Conservation (phyloP, 2,888 invertebrate genomes). For the Nyleta sp. region DNA sequence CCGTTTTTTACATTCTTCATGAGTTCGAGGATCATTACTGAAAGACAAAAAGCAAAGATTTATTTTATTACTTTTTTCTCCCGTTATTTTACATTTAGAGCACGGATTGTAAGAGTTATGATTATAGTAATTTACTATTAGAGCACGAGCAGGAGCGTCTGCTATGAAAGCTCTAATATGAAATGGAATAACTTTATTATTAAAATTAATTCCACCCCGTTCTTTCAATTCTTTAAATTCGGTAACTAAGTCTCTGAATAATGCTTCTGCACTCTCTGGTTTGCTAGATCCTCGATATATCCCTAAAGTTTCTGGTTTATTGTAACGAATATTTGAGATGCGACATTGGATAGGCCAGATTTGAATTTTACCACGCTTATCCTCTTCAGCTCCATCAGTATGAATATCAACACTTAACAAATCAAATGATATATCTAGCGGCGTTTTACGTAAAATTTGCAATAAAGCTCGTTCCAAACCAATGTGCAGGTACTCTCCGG, state of each 20-base stretch:
- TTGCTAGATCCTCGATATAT: slow-evolving; percentile 53
- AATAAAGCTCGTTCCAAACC: slow-evolving; percentile 15
- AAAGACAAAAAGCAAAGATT: no score
- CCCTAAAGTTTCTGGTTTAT: slow-evolving; percentile 60
- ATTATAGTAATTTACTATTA: slow-evolving; percentile 50
- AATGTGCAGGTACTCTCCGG: slow-evolving; percentile 33
- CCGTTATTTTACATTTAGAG: slow-evolving; percentile 54
- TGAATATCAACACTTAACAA: slow-evolving; percentile 47
- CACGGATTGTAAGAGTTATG: slow-evolving; percentile 59
- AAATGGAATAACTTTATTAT: slow-evolving; percentile 14
- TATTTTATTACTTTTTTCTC: slow-evolving; percentile 30
- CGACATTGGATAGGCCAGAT: slow-evolving; percentile 68
- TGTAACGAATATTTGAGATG: slow-evolving; percentile 51
- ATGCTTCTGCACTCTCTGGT: slow-evolving; percentile 16
- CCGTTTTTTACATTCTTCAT: slow-evolving; percentile 25
- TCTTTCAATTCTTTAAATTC: slow-evolving; percentile 13
- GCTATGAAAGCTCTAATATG: slow-evolving; percentile 62
- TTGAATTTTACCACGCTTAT: slow-evolving; percentile 33
- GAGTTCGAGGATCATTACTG: slow-evolving; percentile 24
- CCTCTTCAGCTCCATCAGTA: slow-evolving; percentile 54
- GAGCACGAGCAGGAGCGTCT: slow-evolving; percentile 63
- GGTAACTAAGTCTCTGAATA: slow-evolving; percentile 27
- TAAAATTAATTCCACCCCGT: slow-evolving; percentile 49
- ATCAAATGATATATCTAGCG: not conserved
- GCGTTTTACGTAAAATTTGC: not conserved